A percentile compares a stretch with the other conserved stretches of the same genome.
phyloP scores from a whole-genome alignment of 2,888 invertebrate species.

The Volucella inflata region DNA sequence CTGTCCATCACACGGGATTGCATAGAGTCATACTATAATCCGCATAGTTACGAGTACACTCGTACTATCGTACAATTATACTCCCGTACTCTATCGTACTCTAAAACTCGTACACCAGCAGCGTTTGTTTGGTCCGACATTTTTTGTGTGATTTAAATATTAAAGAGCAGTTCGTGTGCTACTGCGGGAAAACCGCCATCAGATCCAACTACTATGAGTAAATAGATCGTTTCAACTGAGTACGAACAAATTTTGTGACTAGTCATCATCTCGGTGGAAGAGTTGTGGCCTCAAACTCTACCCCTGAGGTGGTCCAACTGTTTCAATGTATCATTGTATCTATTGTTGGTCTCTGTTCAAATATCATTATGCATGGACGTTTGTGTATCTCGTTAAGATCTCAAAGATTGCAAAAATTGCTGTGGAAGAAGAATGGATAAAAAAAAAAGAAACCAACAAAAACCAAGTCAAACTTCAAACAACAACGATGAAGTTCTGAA shows the following conservation, averaged over 20 bases:
- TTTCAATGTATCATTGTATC: constrained; percentile 19
- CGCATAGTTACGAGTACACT: background rate
- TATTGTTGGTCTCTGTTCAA: constrained; percentile 19
- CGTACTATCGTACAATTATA: too few species aligned
- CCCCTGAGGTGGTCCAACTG: background rate
- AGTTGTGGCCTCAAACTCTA: background rate
- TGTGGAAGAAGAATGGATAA: background rate
- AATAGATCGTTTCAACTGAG: constrained; percentile 46
- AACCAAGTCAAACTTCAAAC: background rate
- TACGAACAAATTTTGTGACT: constrained; percentile 27
- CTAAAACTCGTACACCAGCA: too few species aligned
- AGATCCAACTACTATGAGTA: constrained; percentile 5
- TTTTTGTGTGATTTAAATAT: constrained; percentile 71
- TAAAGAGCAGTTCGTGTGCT: constrained; percentile 62
- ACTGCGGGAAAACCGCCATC: constrained; percentile 19
- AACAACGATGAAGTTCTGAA: constrained; percentile 16
- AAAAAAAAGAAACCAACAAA: constrained; percentile 6
- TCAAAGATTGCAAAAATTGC: constrained; percentile 51
- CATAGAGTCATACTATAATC: constrained; percentile 15
- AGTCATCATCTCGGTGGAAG: constrained; percentile 8
- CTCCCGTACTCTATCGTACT: too few species aligned
- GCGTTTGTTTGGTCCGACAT: constrained; percentile 11
- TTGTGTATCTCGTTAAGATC: constrained; percentile 39
- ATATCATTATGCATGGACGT: constrained; percentile 39
- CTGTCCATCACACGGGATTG: constrained; percentile 56